phyloP scores from a whole-genome alignment of 2,888 invertebrate genomes.

The Pseudococcus longispinus region DNA sequence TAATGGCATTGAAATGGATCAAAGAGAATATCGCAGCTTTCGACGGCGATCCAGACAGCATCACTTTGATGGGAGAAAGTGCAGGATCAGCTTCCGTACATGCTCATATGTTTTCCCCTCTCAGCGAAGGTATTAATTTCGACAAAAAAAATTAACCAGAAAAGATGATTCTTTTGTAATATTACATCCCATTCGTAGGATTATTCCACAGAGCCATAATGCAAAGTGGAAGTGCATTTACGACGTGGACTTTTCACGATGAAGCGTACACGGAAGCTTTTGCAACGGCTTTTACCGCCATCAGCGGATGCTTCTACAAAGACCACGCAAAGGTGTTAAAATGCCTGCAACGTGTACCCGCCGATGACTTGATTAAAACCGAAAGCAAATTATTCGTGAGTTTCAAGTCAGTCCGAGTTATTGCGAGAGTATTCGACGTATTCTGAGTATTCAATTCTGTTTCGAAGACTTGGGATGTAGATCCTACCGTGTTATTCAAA shows the following conservation, averaged over 20 bases:
- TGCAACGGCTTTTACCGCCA: slow-evolving; percentile 68
- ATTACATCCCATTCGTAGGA: neutral
- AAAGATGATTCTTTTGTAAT: too few relatives aligned
- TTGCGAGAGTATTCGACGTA: too few relatives aligned
- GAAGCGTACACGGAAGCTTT: slow-evolving; percentile 62
- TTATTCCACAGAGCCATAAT: neutral
- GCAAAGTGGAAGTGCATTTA: slow-evolving; percentile 62
- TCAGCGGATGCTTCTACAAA: slow-evolving; percentile 70
- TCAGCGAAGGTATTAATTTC: neutral
- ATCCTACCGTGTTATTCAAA: slow-evolving; percentile 14
- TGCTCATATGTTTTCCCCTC: neutral
- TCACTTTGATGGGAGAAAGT: neutral
- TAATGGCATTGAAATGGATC: neutral
- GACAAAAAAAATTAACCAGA: neutral
- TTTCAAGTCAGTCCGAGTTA: neutral
- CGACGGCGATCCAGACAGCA: neutral
- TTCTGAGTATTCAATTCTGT: too few relatives aligned
- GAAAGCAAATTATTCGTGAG: slow-evolving; percentile 13
- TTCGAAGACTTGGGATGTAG: slow-evolving; percentile 32
- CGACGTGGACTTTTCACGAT: slow-evolving; percentile 62
- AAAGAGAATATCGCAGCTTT: neutral
- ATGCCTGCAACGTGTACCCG: slow-evolving; percentile 71
- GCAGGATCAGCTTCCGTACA: neutral
- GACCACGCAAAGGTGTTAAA: slow-evolving; percentile 68
- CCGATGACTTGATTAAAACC: slow-evolving; percentile 65